Evolutionary conservation across 1,140 invertebrate species (phyloP).

Genomic region (Heliconius congener): DNA sequence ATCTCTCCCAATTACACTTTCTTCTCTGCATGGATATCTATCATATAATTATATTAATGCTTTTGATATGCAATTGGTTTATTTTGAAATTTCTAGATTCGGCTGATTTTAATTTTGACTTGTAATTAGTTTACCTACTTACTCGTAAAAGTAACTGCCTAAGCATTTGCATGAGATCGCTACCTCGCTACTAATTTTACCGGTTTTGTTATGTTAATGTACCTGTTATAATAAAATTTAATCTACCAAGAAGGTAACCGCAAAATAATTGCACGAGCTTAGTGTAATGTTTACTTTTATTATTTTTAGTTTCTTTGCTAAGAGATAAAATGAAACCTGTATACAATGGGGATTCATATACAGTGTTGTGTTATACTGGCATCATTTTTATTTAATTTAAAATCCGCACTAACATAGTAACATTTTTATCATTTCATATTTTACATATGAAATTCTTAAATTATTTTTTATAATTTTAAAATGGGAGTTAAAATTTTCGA

Average conservation of each 20-base stretch:
- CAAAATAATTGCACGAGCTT: conserved; percentile 39
- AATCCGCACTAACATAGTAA: conserved; percentile 22
- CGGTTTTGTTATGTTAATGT: conserved; percentile 20
- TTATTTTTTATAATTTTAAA: background rate
- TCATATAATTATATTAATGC: conserved; percentile 29
- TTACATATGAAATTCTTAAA: background rate
- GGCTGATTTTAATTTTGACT: conserved; percentile 20
- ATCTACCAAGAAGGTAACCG: conserved; percentile 16
- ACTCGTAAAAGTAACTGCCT: conserved; percentile 23
- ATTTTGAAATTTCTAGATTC: conserved; percentile 28
- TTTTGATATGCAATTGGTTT: conserved; percentile 38
- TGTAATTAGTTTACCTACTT: conserved; percentile 10
- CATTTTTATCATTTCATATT: conserved; percentile 6
- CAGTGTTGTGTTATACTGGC: conserved; percentile 20
- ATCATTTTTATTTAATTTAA: conserved; percentile 19
- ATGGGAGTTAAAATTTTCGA: background rate
- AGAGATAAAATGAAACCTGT: conserved; percentile 14
- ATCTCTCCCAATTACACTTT: conserved; percentile 78
- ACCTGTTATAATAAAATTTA: conserved; percentile 15
- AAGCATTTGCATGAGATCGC: conserved; percentile 36
- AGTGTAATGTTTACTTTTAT: conserved; percentile 3
- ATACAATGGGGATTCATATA: background rate
- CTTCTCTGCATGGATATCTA: conserved; percentile 67
- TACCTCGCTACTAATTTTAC: conserved; percentile 33
- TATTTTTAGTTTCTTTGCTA: conserved; percentile 19